Conservation (phyloP, 2,113 vertebrate genomes). For the Sakesphorus luctuosus region DNA sequence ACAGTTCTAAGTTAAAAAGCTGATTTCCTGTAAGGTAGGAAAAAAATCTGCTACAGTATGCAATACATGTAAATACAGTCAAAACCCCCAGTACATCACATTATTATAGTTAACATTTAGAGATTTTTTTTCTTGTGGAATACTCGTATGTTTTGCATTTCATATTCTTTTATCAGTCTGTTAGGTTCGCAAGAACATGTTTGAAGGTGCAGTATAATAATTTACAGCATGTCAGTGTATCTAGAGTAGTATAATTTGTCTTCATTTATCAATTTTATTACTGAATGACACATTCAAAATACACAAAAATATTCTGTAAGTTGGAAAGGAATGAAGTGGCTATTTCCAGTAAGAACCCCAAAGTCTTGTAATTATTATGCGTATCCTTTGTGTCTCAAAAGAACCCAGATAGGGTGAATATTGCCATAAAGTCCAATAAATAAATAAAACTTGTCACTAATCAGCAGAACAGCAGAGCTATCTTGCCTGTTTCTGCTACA, state of each 20-base stretch:
- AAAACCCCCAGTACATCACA: rapidly evolving
- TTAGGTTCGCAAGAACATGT: neutral
- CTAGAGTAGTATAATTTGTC: neutral
- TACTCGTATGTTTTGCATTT: neutral
- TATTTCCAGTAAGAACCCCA: neutral
- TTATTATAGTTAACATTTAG: neutral
- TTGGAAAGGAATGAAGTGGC: neutral
- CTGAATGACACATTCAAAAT: neutral
- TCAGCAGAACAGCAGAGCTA: neutral
- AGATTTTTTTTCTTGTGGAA: neutral
- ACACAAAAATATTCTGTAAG: neutral
- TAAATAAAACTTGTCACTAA: neutral
- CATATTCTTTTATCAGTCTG: neutral
- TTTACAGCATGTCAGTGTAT: neutral
- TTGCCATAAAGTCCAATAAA: neutral
- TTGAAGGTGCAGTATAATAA: neutral
- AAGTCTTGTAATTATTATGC: neutral
- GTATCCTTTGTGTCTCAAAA: neutral
- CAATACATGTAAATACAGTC: neutral
- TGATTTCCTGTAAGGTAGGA: neutral
- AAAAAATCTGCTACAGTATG: neutral
- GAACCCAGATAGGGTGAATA: neutral
- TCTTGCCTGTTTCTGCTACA: neutral
- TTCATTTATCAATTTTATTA: neutral
- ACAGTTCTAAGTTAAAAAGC: neutral